These are phyloP conservation scores for Colossoma macropomum DNA, from an alignment of 2,113 vertebrate genomes.

Conservation along the genomic window DNA sequence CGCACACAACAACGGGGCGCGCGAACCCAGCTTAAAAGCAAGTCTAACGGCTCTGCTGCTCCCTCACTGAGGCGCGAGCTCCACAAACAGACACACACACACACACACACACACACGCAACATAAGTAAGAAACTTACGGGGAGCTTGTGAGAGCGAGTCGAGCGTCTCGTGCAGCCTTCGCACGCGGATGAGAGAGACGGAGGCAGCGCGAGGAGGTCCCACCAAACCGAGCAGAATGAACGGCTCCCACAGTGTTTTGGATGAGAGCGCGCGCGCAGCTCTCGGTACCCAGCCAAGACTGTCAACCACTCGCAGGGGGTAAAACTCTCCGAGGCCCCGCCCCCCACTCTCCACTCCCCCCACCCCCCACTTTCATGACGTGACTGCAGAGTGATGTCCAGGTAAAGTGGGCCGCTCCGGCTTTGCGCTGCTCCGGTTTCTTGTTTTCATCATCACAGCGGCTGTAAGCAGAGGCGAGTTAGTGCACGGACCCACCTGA, in stretches of 20 bases:
- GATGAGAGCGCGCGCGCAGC: background rate
- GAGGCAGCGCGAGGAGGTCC: background rate
- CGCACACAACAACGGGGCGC: too few species aligned
- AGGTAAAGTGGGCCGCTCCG: background rate
- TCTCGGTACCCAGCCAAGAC: slow-evolving; percentile 10
- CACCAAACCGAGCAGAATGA: background rate
- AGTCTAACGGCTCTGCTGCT: too few species aligned
- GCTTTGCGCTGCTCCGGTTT: too few species aligned
- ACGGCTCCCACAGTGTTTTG: background rate
- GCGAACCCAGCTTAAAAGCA: too few species aligned
- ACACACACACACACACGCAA: background rate
- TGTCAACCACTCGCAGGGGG: slow-evolving; percentile 17
- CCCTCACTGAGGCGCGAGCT: too few species aligned
- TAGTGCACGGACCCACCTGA: too few species aligned
- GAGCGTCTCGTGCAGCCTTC: background rate
- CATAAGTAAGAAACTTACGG: background rate
- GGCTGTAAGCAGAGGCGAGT: too few species aligned
- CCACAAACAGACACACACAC: background rate
- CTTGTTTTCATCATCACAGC: too few species aligned
- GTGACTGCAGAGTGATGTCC: background rate
- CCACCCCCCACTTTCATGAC: background rate
- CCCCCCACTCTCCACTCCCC: background rate
- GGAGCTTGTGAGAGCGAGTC: background rate
- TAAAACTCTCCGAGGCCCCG: slow-evolving; percentile 8
- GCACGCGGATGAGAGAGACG: background rate